These are phyloP conservation scores for Phengaris alcon DNA, from an alignment of 2,888 invertebrate genomes.

Conservation along the genomic window DNA sequence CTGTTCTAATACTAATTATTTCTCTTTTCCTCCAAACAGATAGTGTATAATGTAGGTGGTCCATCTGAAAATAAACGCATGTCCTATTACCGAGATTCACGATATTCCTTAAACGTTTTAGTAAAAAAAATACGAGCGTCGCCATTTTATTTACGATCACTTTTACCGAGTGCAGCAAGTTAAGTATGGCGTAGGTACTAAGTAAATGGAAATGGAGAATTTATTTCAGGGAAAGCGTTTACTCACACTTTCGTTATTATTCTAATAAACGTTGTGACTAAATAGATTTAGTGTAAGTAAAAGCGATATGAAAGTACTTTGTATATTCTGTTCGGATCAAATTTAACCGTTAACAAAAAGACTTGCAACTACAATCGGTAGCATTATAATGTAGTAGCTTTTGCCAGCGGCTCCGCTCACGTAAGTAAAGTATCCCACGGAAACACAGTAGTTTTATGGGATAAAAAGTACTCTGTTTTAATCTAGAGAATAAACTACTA, in stretches of 20 bases:
- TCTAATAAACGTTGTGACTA: neutral
- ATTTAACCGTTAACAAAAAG: no score
- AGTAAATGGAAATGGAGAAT: slow-evolving; percentile 26
- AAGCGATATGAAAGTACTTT: no score
- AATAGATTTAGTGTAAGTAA: neutral
- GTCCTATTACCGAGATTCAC: slow-evolving; percentile 55
- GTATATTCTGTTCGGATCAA: no score
- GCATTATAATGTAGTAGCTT: no score
- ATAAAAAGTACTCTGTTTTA: no score
- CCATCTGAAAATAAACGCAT: slow-evolving; percentile 40
- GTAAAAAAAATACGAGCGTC: slow-evolving; percentile 42
- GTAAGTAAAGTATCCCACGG: no score
- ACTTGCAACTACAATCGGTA: no score
- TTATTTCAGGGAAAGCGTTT: slow-evolving; percentile 13
- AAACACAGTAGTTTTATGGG: no score
- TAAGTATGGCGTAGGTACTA: slow-evolving; percentile 43
- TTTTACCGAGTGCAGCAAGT: slow-evolving; percentile 48
- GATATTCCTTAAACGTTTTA: slow-evolving; percentile 53
- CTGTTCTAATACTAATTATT: slow-evolving; percentile 17
- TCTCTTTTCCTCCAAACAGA: slow-evolving; percentile 30
- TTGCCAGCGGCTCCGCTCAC: no score
- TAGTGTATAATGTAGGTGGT: slow-evolving; percentile 37
- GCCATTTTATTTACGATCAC: slow-evolving; percentile 53
- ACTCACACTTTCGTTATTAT: slow-evolving; percentile 10
- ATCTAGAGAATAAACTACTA: no score